Evolutionary conservation across 1,140 invertebrate genomes (phyloP), one percentile per base, ranked within the genome.

Genomic region (Trichomalopsis sarcophagae): DNA sequence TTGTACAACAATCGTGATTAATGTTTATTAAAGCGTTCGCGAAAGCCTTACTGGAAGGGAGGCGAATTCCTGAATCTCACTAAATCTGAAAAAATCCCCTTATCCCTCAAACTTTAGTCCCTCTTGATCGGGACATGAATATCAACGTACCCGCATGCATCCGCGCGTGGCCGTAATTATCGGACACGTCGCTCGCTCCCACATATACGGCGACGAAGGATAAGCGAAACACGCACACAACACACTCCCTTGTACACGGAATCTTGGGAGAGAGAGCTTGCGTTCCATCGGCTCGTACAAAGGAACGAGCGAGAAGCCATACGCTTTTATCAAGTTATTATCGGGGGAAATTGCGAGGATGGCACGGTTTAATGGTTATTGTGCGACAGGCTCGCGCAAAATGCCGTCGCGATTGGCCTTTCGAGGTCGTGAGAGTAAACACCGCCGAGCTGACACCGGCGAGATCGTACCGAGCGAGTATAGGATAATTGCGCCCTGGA

Each of bases 301-400:
- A 71, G 23, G 68, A 27, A 11, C 68, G 68, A 71, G 76, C 76
- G 27, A 14, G 47, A 33, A 78, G 40, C n/a, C 27, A 30, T 40
- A 75, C 74, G 84, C 36, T 47, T 85, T 83, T 88, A 88, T 87
- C 88, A 86, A 88, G 87, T 87, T 88, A 88, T 89, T 88, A 88
- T 81, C 85, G 86, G 78, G 77, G 78, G 44, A 84, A 84, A 84
- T 84, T 81, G 84, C 84, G 81, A 83, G 87, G 85, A 89, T 86
- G 80, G 86, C 86, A 76, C 47, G 81, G 78, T 71, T 82, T 87
- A 85, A 84, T 84, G 81, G 87, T 87, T 87, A 89, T 89, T 88
- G 87, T 86, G 69, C 86, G 87, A 88, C 84, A 86, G 84, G 23
- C 44, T 33, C 40, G 55, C 73, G 82, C 75, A 80, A 86, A 88